phyloP scores from a whole-genome alignment of 2,797 vertebrate species.

The Phoxinus dragarum region DNA sequence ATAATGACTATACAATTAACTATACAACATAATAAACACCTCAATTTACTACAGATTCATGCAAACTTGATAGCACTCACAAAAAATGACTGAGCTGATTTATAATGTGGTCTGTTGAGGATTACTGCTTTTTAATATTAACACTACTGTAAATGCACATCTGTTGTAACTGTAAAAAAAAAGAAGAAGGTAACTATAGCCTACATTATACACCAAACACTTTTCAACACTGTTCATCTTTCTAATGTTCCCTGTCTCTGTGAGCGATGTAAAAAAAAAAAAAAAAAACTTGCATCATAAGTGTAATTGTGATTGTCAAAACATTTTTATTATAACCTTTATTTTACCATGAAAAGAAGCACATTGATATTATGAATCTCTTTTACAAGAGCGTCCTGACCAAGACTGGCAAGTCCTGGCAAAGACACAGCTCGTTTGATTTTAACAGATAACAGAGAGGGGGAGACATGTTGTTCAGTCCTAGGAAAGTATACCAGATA shows the following conservation, averaged over 20 bases:
- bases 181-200: background rate
- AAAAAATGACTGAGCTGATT: background rate
- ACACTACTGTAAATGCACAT: background rate
- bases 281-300: too few relatives aligned
- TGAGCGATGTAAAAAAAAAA: too few relatives aligned
- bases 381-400: too few relatives aligned
- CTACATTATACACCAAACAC: background rate
- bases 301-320: too few relatives aligned
- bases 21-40: background rate
- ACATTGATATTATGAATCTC: too few relatives aligned
- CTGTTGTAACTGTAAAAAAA: background rate
- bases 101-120: background rate
- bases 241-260: too few relatives aligned
- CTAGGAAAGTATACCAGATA: background rate
- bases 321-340: too few relatives aligned
- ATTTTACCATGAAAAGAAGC: too few relatives aligned
- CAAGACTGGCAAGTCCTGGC: too few relatives aligned
- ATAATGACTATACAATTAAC: conserved; percentile 12
- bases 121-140: background rate
- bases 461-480: background rate
- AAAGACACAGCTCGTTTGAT: too few relatives aligned
- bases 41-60: background rate
- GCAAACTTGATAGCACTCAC: background rate
- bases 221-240: background rate
- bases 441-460: background rate